Percentiles rank a stretch among this genome's conserved stretches.
Evolutionary conservation across 1,140 invertebrate genomes (phyloP).

Genomic region (Zaprionus taronus): DNA sequence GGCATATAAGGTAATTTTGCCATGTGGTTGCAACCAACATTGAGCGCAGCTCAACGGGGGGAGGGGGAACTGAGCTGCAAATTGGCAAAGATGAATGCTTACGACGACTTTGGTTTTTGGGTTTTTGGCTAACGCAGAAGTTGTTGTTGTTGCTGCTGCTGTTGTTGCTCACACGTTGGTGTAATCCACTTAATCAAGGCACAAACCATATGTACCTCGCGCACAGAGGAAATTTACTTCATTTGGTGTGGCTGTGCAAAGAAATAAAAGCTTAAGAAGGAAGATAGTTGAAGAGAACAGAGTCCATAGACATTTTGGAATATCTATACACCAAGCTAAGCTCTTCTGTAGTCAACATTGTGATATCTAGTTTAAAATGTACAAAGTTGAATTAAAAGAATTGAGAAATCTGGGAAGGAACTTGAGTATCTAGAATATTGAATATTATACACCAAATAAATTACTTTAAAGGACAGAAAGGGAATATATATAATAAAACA

Average conservation of each 20-base stretch:
- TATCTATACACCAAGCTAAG: not conserved
- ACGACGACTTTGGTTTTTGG: constrained; percentile 19
- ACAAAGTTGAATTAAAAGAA: not conserved
- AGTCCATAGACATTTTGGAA: not conserved
- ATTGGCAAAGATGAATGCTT: constrained; percentile 65
- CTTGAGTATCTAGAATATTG: not conserved
- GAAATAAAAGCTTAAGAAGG: too few relatives aligned
- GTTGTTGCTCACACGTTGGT: constrained; percentile 10
- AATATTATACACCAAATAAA: not conserved
- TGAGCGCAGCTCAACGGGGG: constrained; percentile 13
- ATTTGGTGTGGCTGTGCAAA: not conserved
- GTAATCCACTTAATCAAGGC: constrained; percentile 32
- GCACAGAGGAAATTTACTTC: constrained; percentile 5
- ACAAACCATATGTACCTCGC: not conserved
- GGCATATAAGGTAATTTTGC: constrained; percentile 51
- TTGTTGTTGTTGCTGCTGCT: constrained; percentile 4
- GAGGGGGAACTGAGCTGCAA: constrained; percentile 59
- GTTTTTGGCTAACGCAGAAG: constrained; percentile 5
- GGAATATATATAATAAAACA: too few relatives aligned
- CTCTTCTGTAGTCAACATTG: too few relatives aligned
- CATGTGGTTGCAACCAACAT: constrained; percentile 39
- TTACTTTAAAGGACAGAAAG: too few relatives aligned
- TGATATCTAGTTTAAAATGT: too few relatives aligned
- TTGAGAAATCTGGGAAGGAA: not conserved
- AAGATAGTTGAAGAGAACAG: not conserved